Evolutionary conservation across 2,113 vertebrate genomes (phyloP).

Genomic region (Morphnarchus princeps): DNA sequence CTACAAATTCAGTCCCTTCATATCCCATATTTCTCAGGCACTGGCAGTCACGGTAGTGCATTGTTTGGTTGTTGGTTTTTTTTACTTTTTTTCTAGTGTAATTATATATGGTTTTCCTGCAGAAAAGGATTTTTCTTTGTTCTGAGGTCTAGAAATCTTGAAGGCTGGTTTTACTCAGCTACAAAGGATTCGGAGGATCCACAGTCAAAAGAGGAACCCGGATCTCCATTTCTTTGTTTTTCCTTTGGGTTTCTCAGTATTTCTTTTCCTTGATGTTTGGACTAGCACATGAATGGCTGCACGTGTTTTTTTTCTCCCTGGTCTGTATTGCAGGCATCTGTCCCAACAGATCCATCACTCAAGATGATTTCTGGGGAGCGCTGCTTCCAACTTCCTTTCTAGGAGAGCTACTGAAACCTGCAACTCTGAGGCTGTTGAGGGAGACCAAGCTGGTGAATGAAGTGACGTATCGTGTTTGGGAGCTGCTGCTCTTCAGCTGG

Average conservation of each 20-base stretch:
- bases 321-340: neutral
- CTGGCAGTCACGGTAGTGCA: neutral
- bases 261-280: neutral
- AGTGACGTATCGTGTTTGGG: neutral
- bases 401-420: neutral
- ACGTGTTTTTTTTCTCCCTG: neutral
- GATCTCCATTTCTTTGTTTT: neutral
- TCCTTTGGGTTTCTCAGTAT: neutral
- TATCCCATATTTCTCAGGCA: neutral
- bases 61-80: neutral
- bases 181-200: neutral
- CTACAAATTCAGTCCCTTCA: neutral
- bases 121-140: neutral
- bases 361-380: neutral
- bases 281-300: neutral
- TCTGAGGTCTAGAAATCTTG: neutral
- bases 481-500: neutral
- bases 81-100: neutral
- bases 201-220: neutral
- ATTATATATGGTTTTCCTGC: neutral
- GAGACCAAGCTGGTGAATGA: neutral
- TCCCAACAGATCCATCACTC: neutral
- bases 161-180: neutral
- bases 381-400: neutral
- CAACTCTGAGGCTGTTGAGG: neutral